phyloP scores from a whole-genome alignment of 2,797 vertebrate genomes.

The Hylomyscus alleni region DNA sequence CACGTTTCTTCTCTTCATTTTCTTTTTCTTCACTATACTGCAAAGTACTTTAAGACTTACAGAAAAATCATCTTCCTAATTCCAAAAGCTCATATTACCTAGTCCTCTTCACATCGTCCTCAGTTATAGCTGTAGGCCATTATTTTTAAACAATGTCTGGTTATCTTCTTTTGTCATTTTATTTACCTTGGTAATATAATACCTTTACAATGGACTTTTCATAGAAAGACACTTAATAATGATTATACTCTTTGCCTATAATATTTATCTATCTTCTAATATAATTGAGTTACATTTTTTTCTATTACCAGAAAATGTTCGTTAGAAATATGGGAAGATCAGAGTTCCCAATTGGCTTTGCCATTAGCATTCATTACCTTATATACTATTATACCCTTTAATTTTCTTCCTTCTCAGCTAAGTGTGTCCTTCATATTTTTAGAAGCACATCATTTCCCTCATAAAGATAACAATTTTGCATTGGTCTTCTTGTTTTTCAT shows the following conservation, averaged over 20 bases:
- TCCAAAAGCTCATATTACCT: conserved; percentile 52
- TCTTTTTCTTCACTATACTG: conserved; percentile 1
- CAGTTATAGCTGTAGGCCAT: not conserved
- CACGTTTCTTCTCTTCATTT: not conserved
- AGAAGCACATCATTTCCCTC: conserved; percentile 66
- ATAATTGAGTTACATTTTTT: conserved; percentile 74
- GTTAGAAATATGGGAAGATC: conserved; percentile 69
- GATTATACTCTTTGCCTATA: conserved; percentile 50
- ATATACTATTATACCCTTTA: conserved; percentile 64
- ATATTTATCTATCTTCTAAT: conserved; percentile 65
- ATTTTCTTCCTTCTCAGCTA: conserved; percentile 71
- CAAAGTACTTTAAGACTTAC: conserved; percentile 2
- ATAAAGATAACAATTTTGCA: conserved; percentile 37
- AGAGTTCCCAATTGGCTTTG: conserved; percentile 59
- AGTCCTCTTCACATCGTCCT: not conserved
- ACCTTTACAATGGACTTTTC: conserved; percentile 61
- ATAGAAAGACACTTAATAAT: conserved; percentile 48
- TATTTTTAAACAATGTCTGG: conserved; percentile 43
- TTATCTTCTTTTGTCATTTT: conserved; percentile 60
- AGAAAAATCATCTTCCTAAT: not conserved
- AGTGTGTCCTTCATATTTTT: conserved; percentile 61
- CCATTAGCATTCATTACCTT: conserved; percentile 71
- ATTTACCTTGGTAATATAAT: conserved; percentile 64
- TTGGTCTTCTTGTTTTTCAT: conserved; percentile 59
- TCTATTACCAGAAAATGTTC: conserved; percentile 72